Percentiles rank a stretch among this genome's conserved stretches.
Evolutionary conservation across 2,888 invertebrate species (phyloP).

Genomic region (Hyalella azteca): DNA sequence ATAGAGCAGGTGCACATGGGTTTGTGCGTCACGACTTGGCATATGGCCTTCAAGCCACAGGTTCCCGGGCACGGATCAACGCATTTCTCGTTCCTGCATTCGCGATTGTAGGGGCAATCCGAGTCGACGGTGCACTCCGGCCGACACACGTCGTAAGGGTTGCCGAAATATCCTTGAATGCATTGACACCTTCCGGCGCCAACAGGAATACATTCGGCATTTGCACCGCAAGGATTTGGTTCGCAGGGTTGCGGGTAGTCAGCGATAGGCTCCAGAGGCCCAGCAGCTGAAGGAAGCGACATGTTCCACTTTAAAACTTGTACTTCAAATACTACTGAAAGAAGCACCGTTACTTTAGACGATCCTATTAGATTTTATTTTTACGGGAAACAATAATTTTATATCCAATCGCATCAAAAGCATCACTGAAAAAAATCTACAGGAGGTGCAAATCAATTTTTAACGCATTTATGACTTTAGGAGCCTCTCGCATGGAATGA

Average conservation of each 20-base stretch:
- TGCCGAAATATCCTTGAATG: constrained; percentile 76
- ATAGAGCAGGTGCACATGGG: constrained; percentile 78
- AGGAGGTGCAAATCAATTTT: too few relatives aligned
- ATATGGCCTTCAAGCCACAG: constrained; percentile 76
- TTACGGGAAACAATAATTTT: too few relatives aligned
- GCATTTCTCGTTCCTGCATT: constrained; percentile 84
- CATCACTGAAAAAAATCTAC: too few relatives aligned
- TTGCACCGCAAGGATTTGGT: constrained; percentile 78
- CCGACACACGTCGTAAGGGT: constrained; percentile 71
- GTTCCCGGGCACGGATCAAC: constrained; percentile 84
- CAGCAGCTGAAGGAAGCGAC: constrained; percentile 39
- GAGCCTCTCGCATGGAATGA: too few relatives aligned
- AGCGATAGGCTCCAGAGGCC: constrained; percentile 40
- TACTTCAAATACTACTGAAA: too few relatives aligned
- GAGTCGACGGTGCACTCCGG: constrained; percentile 67
- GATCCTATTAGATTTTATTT: too few relatives aligned
- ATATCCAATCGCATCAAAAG: too few relatives aligned
- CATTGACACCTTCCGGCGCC: constrained; percentile 78
- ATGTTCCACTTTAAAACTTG: too few relatives aligned
- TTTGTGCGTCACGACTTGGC: constrained; percentile 77
- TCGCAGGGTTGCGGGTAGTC: constrained; percentile 71
- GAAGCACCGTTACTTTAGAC: too few relatives aligned
- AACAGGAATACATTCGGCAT: constrained; percentile 71
- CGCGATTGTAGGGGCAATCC: constrained; percentile 64
- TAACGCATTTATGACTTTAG: too few relatives aligned